Conservation (phyloP, 1,140 invertebrate species). For the Drosophila jambulina region DNA sequence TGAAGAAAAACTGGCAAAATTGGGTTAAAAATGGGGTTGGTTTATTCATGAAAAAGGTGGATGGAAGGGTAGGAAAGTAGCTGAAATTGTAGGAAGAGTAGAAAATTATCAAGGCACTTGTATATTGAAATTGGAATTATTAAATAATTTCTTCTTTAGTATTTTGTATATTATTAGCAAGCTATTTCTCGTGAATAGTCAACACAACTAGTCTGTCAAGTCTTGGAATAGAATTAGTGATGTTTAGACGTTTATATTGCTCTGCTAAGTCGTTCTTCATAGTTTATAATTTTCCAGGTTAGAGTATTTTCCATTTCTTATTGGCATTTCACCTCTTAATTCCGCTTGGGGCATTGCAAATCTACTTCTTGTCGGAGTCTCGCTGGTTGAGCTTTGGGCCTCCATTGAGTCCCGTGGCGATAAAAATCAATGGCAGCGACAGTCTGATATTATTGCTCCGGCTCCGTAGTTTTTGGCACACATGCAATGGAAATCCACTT, state of each 20-base stretch:
- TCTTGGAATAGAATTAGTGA: background rate
- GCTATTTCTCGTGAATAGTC: too few relatives aligned
- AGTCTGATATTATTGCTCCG: slow-evolving; percentile 32
- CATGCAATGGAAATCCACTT: slow-evolving; percentile 53
- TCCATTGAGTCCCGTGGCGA: slow-evolving; percentile 12
- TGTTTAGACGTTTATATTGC: background rate
- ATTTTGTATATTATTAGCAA: background rate
- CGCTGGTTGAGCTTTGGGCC: slow-evolving; percentile 30
- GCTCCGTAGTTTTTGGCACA: slow-evolving; percentile 62
- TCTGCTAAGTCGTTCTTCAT: background rate
- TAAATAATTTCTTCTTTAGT: background rate
- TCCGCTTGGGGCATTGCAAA: slow-evolving; percentile 42
- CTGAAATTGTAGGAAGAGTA: background rate
- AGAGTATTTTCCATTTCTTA: slow-evolving; percentile 16
- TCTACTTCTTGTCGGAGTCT: slow-evolving; percentile 44
- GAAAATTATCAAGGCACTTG: too few relatives aligned
- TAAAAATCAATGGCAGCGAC: slow-evolving; percentile 74
- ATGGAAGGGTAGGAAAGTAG: background rate
- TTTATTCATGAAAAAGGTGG: background rate
- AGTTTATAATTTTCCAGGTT: background rate
- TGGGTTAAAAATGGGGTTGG: slow-evolving; percentile 3
- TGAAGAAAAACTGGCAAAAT: background rate
- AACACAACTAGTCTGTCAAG: background rate
- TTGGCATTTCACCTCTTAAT: background rate
- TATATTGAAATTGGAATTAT: too few relatives aligned